phyloP scores from a whole-genome alignment of 2,797 vertebrate species.

The Cheirogaleus major region DNA sequence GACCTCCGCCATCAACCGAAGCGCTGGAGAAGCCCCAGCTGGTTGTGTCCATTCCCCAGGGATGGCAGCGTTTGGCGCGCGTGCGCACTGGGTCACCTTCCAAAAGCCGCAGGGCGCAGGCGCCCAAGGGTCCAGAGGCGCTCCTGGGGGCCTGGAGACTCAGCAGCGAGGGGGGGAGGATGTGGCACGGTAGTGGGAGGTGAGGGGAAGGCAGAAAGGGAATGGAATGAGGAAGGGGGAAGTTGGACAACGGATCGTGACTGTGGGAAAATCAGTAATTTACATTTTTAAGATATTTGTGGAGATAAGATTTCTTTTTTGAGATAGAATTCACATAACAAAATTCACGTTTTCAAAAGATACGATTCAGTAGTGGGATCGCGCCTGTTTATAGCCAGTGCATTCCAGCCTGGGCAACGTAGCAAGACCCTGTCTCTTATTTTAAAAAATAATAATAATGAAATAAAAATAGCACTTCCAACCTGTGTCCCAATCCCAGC shows the following conservation, averaged over 20 bases:
- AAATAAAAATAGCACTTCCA: background rate
- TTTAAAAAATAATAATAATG: too few relatives aligned
- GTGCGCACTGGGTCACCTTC: accelerated
- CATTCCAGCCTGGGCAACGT: too few relatives aligned
- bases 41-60: accelerated
- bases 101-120: accelerated
- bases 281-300: too few relatives aligned
- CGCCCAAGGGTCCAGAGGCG: accelerated
- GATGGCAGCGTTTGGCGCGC: accelerated
- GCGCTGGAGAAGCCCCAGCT: background rate
- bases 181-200: accelerated
- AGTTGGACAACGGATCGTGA: background rate
- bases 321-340: background rate
- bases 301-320: background rate
- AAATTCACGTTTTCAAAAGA: background rate
- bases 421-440: too few relatives aligned
- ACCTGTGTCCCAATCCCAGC: too few relatives aligned
- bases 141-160: too few relatives aligned
- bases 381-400: too few relatives aligned
- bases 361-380: too few relatives aligned
- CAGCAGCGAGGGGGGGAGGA: too few relatives aligned
- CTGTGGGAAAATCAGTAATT: background rate
- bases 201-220: too few relatives aligned
- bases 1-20: background rate
- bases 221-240: background rate